Conservation (phyloP, 2,797 vertebrate genomes). For the Carduelis carduelis region DNA sequence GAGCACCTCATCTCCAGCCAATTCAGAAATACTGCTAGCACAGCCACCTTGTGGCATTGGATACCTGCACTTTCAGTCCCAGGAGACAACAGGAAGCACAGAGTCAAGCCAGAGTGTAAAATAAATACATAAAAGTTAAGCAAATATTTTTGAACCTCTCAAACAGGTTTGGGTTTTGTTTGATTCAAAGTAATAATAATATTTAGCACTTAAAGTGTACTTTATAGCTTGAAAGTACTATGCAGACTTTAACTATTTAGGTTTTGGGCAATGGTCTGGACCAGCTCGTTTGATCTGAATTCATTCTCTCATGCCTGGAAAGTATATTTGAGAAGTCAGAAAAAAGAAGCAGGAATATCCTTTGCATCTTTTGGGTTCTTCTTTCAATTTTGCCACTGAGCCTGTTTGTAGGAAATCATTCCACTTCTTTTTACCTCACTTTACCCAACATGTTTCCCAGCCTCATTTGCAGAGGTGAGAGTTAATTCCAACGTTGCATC, state of each 20-base stretch:
- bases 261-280: not conserved
- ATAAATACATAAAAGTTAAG: slow-evolving; percentile 64
- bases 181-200: slow-evolving; percentile 58
- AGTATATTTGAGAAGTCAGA: not conserved
- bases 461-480: not conserved
- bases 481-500: not conserved
- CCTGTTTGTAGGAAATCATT: not conserved
- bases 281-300: not conserved
- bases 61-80: slow-evolving; percentile 39
- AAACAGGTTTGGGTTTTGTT: slow-evolving; percentile 49
- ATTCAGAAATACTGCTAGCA: slow-evolving; percentile 51
- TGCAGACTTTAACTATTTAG: slow-evolving; percentile 33
- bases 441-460: not conserved
- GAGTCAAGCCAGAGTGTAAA: slow-evolving; percentile 54
- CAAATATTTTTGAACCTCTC: slow-evolving; percentile 64
- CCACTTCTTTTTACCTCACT: not conserved
- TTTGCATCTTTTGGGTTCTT: not conserved
- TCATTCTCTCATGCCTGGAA: not conserved
- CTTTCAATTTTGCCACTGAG: not conserved
- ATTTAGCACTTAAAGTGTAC: slow-evolving; percentile 39
- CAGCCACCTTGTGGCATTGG: slow-evolving; percentile 62
- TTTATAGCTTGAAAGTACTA: slow-evolving; percentile 38
- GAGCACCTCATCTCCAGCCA: not conserved
- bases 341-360: not conserved
- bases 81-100: slow-evolving; percentile 18